phyloP scores from a whole-genome alignment of 2,113 vertebrate species.

The Hippocampus zosterae region DNA sequence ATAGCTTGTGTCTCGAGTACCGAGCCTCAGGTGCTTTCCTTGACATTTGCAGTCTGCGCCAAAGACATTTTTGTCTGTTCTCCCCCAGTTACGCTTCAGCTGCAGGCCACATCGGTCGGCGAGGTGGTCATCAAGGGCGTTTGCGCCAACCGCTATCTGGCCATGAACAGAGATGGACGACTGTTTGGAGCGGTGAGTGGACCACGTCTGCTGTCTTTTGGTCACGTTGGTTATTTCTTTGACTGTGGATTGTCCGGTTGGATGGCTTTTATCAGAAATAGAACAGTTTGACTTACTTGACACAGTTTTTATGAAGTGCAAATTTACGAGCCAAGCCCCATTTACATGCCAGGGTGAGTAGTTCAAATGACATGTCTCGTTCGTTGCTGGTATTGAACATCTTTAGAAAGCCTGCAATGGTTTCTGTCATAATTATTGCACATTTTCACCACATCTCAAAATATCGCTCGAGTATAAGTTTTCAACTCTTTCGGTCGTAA shows the following conservation, averaged over 20 bases:
- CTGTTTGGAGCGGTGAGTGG: slow-evolving; percentile 86
- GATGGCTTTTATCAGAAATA: not conserved
- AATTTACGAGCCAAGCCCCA: no score
- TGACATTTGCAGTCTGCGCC: not conserved
- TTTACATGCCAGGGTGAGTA: not conserved
- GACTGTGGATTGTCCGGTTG: not conserved
- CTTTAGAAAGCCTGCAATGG: not conserved
- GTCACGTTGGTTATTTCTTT: not conserved
- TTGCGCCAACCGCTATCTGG: slow-evolving; percentile 88
- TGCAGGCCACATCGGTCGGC: slow-evolving; percentile 90
- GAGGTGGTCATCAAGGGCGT: slow-evolving; percentile 94
- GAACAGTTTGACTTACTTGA: not conserved
- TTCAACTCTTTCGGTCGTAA: no score
- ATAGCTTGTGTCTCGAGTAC: not conserved
- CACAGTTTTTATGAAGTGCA: no score
- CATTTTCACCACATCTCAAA: not conserved
- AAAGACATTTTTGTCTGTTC: slow-evolving; percentile 6
- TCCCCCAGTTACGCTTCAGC: slow-evolving; percentile 85
- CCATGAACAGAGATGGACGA: slow-evolving; percentile 91
- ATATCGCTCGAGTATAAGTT: no score
- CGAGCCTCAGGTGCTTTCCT: not conserved
- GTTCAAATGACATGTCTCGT: not conserved
- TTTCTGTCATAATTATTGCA: not conserved
- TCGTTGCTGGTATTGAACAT: not conserved
- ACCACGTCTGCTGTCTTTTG: not conserved